Evolutionary conservation across 1,140 invertebrate species (phyloP).

Genomic region (Acromyrmex heyeri): DNA sequence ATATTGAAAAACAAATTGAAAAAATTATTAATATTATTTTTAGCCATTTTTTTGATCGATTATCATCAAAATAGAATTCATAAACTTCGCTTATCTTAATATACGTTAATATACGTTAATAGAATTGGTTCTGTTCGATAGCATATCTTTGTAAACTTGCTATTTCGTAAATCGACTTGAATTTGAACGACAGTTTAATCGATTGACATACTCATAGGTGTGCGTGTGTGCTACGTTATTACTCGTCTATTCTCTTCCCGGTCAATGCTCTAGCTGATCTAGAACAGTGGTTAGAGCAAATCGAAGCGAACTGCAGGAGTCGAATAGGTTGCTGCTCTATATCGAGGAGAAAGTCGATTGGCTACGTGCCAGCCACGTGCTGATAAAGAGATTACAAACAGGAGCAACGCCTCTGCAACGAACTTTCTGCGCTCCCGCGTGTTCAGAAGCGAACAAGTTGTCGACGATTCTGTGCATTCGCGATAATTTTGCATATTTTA

Average conservation of each 20-base stretch:
- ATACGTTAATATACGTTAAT: constrained; percentile 19
- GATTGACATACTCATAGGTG: not conserved
- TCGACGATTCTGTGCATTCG: not conserved
- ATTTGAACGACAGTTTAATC: not conserved
- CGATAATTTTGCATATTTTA: constrained; percentile 7
- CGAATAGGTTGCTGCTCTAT: constrained; percentile 34
- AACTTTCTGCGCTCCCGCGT: constrained; percentile 7
- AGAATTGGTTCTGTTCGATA: not conserved
- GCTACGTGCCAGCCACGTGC: constrained; percentile 79
- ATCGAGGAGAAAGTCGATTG: constrained; percentile 72
- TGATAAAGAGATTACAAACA: constrained; percentile 83
- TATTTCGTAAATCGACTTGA: constrained; percentile 28
- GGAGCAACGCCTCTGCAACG: constrained; percentile 79
- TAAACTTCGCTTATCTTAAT: not conserved
- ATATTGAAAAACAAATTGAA: not conserved
- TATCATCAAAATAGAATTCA: not conserved
- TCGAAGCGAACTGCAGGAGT: constrained; percentile 3
- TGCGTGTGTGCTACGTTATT: not conserved
- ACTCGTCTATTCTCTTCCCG: constrained; percentile 31
- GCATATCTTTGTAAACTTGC: not conserved
- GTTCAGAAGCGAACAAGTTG: constrained; percentile 36
- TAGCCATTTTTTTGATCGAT: not conserved
- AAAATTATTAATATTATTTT: not conserved
- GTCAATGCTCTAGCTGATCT: constrained; percentile 59
- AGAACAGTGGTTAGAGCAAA: constrained; percentile 40